phyloP scores from a whole-genome alignment of 2,888 invertebrate species.

The Andrena dorsata region DNA sequence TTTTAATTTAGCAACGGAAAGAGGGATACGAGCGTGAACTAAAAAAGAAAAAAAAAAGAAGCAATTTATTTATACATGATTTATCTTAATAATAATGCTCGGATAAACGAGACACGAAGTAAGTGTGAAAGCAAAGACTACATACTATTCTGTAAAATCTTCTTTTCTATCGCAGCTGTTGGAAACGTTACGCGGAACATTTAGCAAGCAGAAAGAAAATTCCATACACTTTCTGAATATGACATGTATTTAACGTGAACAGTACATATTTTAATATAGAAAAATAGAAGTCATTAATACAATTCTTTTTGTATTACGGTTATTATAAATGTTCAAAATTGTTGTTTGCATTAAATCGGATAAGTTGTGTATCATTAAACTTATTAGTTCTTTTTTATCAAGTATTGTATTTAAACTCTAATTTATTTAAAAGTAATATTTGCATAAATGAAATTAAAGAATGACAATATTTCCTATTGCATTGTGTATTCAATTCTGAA shows the following conservation, averaged over 20 bases:
- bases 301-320: slow-evolving; percentile 51
- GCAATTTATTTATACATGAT: slow-evolving; percentile 72
- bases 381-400: slow-evolving; percentile 62
- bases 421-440: slow-evolving; percentile 45
- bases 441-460: slow-evolving; percentile 4
- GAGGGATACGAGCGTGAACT: slow-evolving; percentile 75
- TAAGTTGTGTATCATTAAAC: slow-evolving; percentile 53
- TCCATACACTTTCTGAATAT: slow-evolving; percentile 41
- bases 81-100: slow-evolving; percentile 63
- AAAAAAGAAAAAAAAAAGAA: slow-evolving; percentile 56
- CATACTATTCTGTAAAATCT: slow-evolving; percentile 59
- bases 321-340: slow-evolving; percentile 67
- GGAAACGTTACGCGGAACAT: slow-evolving; percentile 29
- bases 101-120: slow-evolving; percentile 59
- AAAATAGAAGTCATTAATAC: slow-evolving; percentile 43
- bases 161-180: slow-evolving; percentile 56
- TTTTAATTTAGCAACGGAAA: slow-evolving; percentile 78
- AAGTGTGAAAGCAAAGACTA: slow-evolving; percentile 71
- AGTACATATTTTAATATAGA: slow-evolving; percentile 57
- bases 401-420: slow-evolving; percentile 77
- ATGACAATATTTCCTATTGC: slow-evolving; percentile 40
- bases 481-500: slow-evolving; percentile 27
- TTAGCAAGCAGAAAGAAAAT: slow-evolving; percentile 47
- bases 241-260: slow-evolving; percentile 44
- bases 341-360: slow-evolving; percentile 43